Percentiles rank a stretch among this genome's conserved stretches.
Conservation (phyloP, 2,888 invertebrate species). For the Thymelicus lineola region DNA sequence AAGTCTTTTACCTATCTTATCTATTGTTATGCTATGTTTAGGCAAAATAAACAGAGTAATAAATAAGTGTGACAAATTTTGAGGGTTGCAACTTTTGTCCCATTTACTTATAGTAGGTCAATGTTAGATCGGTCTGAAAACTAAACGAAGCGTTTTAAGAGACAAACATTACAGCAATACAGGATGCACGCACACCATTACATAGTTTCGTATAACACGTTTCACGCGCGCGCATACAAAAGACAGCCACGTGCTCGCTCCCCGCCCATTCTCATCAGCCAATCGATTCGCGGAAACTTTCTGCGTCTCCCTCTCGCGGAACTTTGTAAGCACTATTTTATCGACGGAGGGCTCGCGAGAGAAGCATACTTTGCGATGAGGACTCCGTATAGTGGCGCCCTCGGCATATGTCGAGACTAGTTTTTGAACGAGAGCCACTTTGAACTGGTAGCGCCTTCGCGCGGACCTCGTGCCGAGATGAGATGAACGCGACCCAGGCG, state of each 20-base stretch:
- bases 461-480: conserved; percentile 63
- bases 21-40: no score
- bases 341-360: conserved; percentile 64
- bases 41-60: no score
- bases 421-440: conserved; percentile 57
- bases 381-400: conserved; percentile 67
- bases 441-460: conserved; percentile 59
- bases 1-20: no score
- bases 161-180: conserved; percentile 62
- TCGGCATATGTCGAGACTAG: conserved; percentile 49
- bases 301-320: conserved; percentile 64
- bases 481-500: conserved; percentile 74
- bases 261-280: conserved; percentile 78
- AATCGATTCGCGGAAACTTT: conserved; percentile 74
- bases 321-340: conserved; percentile 63
- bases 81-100: background rate
- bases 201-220: conserved; percentile 40
- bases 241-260: conserved; percentile 75
- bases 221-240: conserved; percentile 60
- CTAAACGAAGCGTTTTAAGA: conserved; percentile 55
- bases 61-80: no score
- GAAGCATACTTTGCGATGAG: conserved; percentile 53
- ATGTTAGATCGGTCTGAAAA: conserved; percentile 43
- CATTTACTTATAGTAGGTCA: background rate
- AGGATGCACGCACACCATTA: conserved; percentile 49